A percentile compares a stretch with the other conserved stretches of the same genome.
These are phyloP conservation scores for Tethya wilhelma DNA, from an alignment of 37 sponge, comb jelly and placozoan genomes.

Conservation along the genomic window DNA sequence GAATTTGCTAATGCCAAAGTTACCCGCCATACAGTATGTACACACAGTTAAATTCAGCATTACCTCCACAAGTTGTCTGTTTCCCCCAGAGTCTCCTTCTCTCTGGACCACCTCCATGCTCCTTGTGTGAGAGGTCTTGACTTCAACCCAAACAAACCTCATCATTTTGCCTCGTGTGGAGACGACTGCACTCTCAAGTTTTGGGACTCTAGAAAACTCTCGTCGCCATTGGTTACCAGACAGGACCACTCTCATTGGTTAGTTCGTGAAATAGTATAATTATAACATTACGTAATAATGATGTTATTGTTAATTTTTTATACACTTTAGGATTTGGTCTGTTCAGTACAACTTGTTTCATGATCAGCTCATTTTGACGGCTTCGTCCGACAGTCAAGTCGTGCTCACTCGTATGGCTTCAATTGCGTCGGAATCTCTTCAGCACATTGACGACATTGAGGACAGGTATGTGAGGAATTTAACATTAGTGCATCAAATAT, in stretches of 20 bases:
- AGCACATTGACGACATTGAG: conserved; percentile 74
- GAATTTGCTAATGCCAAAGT: no score
- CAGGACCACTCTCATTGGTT: conserved; percentile 97
- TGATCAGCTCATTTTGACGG: conserved; percentile 90
- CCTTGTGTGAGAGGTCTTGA: conserved; percentile 87
- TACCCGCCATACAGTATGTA: not conserved
- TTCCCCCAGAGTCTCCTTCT: conserved; percentile 21
- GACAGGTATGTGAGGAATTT: no score
- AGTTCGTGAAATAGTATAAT: not conserved
- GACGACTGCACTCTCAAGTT: conserved; percentile 94
- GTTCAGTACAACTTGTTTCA: conserved; percentile 89
- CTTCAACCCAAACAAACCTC: conserved; percentile 95
- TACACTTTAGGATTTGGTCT: conserved; percentile 80
- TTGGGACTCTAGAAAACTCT: conserved; percentile 88
- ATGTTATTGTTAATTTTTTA: not conserved
- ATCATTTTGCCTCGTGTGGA: conserved; percentile 93
- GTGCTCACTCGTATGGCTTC: conserved; percentile 78
- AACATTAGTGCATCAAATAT: no score
- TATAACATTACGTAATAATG: not conserved
- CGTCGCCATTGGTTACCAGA: conserved; percentile 74
- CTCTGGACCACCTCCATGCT: conserved; percentile 70
- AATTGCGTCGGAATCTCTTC: conserved; percentile 88
- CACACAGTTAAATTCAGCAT: not conserved
- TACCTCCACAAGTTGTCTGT: not conserved
- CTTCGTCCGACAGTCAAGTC: conserved; percentile 93